Evolutionary conservation across 2,888 invertebrate species (phyloP).

Genomic region (Cryptosula pallasiana): DNA sequence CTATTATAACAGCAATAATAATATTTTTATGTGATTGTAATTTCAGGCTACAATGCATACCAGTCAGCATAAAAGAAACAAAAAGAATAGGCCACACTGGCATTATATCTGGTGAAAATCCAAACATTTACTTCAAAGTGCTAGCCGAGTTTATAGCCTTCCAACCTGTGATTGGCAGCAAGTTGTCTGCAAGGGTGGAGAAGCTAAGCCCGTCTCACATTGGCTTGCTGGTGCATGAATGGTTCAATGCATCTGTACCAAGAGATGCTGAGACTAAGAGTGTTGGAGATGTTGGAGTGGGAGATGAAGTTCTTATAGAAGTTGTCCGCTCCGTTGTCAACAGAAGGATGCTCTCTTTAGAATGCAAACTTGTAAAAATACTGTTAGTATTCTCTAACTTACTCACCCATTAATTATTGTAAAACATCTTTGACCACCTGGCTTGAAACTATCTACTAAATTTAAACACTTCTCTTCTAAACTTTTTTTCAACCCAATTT

Average conservation of each 20-base stretch:
- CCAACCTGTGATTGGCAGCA: neutral
- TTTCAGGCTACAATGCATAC: conserved; percentile 17
- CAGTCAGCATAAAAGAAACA: neutral
- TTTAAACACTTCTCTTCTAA: too few relatives aligned
- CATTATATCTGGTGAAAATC: neutral
- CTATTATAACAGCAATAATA: too few relatives aligned
- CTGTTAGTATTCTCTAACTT: conserved; percentile 1
- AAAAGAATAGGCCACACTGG: neutral
- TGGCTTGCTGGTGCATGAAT: conserved; percentile 10
- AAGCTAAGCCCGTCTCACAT: conserved; percentile 11
- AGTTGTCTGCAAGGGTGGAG: neutral
- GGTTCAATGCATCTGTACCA: conserved; percentile 9
- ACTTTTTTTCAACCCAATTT: too few relatives aligned
- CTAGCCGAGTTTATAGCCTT: conserved; percentile 1
- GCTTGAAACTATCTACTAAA: too few relatives aligned
- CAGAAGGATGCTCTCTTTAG: neutral
- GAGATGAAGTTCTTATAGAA: conserved; percentile 8
- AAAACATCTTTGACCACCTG: too few relatives aligned
- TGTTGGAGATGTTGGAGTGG: neutral
- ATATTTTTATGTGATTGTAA: too few relatives aligned
- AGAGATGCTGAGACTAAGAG: neutral
- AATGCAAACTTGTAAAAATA: conserved; percentile 8
- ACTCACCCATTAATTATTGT: too few relatives aligned
- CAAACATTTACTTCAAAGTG: conserved; percentile 7
- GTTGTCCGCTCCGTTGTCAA: neutral